Evolutionary conservation across 2,113 vertebrate species (phyloP), one percentile per base, ranked within the genome.

Genomic region (Ptyas mucosa): DNA sequence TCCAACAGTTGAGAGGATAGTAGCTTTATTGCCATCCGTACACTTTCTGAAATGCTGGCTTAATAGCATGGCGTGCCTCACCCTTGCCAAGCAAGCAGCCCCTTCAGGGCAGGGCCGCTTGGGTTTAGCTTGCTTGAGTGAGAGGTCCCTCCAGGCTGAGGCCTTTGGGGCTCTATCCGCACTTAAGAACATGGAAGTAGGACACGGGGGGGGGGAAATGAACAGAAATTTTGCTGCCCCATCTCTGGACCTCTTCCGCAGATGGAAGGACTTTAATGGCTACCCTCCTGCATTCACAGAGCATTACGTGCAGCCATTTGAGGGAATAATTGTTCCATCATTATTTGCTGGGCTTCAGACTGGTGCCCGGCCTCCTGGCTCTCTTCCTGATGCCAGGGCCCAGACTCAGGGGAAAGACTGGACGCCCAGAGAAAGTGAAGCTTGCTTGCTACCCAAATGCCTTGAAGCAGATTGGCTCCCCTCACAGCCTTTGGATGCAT

Each of bases 271-370:
- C 14, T 34, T 75, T 18, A 15, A 18, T 75, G 29, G n/a, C 69
- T 39, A 1, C 24, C 8, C 8, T 24, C 46, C 24, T 53, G 51
- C 87, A 54, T 85, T 34, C 26, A 24, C 6, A 43, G 54, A 53
- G 91, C 49, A 52, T 55, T 24, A 54, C 24, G 7, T 12, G 20
- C 51, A 39, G 92, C 88, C 61, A 39, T 86, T 93, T 64, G 75
- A 90, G 86, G 54, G 92, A 81, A 93, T 93, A 86, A 93, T 86
- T 51, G 88, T 90, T 93, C 85, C 46, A 86, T 86, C 34, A 43
- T 61, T 85, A 86, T 89, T 90, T 49, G 46, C 11, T 20, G 69
- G 54, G 64, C 88, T 92, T 88, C 49, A 57, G 58, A 26, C 29
- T 24, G 9, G 20, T 39, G 88, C 54, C 49, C 29, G 18, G 20